Conservation (phyloP, 2,888 invertebrate species). For the Entomobrya proxima region DNA sequence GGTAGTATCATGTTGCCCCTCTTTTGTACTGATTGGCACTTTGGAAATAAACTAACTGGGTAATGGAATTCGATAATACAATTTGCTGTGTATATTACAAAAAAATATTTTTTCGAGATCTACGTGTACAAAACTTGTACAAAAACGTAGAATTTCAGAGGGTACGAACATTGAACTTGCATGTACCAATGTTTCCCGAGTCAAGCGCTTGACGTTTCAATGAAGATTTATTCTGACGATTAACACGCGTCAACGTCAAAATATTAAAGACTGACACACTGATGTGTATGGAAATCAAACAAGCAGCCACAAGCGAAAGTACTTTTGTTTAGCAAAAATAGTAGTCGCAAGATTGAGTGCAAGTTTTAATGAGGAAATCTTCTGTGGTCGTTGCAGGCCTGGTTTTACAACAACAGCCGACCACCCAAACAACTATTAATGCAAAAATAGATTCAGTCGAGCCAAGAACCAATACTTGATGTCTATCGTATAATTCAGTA, state of each 20-base stretch:
- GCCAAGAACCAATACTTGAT: no score
- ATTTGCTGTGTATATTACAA: no score
- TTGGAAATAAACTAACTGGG: neutral
- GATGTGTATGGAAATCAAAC: neutral
- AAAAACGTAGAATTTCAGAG: neutral
- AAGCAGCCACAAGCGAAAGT: neutral
- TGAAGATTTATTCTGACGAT: constrained; percentile 59
- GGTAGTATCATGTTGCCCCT: neutral
- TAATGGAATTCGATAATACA: neutral
- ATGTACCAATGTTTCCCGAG: neutral
- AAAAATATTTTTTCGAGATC: neutral
- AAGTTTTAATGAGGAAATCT: constrained; percentile 61
- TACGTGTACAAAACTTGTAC: neutral
- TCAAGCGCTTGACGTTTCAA: constrained; percentile 45
- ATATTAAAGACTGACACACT: neutral
- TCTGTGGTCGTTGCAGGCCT: neutral
- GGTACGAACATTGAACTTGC: constrained; percentile 64
- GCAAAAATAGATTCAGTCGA: no score
- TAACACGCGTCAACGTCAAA: constrained; percentile 18
- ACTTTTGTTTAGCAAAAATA: constrained; percentile 23
- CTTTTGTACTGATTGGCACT: neutral
- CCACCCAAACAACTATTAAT: no score
- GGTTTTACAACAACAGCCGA: no score
- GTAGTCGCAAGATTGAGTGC: constrained; percentile 44
- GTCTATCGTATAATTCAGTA: no score